Evolutionary conservation across 2,113 vertebrate genomes (phyloP), one percentile per base, ranked within the genome.

Genomic region (Sarotherodon lohbergeri): DNA sequence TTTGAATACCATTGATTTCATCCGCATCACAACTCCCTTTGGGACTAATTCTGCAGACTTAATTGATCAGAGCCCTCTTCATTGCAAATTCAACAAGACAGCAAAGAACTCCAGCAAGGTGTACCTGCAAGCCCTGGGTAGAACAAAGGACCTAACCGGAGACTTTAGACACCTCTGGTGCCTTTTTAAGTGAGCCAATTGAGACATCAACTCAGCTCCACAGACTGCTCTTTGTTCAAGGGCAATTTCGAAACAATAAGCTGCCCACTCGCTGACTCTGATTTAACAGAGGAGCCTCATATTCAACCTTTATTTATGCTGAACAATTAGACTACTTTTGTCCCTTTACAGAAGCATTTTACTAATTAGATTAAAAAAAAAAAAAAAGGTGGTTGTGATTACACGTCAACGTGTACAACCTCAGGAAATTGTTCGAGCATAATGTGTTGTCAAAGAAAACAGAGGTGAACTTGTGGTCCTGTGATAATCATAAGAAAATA

Each of bases 1-100:
- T 95, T 95, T 95, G 87, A 94, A 94, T 90, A 88, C 32, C 86
- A 94, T 94, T 94, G 94, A 96, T 95, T 94, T 91, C 29, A 80
- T 80, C 88, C 89, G 56, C 46, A 84, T 87, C 63, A 61, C 59
- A 32, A 17, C 54, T 88, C 92, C 89, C 91, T 71, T 36, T 43
- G 92, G 93, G 91, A 86, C 88, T 86, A 82, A 91, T 94, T 91
- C 90, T 83, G 91, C 87, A 92, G 89, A 90, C 83, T 81, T 92
- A 93, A 94, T 95, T 93, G 88, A 94, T 95, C 92, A 54, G 61
- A 86, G 85, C 86, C 55, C 54, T 94, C 85, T 90, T 90, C 80
- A 83, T 86, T 76, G 82, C 81, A 90, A 88, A 93, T 92, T 91
- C 86, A 84, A 93, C 76, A 85, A 84, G 91, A 90, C 90, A 83